These are phyloP conservation scores for Noctuana brunneofusca DNA, from an alignment of 2,888 invertebrate genomes.

Conservation along the genomic window DNA sequence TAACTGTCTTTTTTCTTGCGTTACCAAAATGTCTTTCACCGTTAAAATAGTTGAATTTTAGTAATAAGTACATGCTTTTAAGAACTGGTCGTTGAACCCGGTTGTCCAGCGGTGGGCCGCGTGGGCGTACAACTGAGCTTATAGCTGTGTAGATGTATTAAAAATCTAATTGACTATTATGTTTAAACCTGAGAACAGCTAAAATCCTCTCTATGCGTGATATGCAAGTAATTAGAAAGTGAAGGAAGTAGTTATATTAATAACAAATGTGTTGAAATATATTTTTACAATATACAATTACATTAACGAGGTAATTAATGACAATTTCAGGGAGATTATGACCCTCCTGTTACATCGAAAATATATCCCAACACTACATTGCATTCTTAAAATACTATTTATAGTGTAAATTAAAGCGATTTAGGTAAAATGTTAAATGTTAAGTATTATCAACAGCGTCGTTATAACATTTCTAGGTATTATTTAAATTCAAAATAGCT, in stretches of 20 bases:
- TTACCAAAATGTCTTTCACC: constrained; percentile 21
- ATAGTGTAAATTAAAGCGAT: constrained; percentile 67
- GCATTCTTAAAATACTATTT: constrained; percentile 58
- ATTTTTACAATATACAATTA: constrained; percentile 45
- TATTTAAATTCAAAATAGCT: constrained; percentile 50
- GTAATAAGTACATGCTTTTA: constrained; percentile 32
- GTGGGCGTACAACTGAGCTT: constrained; percentile 27
- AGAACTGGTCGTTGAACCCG: constrained; percentile 14
- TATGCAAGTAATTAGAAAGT: constrained; percentile 70
- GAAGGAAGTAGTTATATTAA: constrained; percentile 61
- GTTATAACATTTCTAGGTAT: constrained; percentile 50
- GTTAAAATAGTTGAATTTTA: constrained; percentile 25
- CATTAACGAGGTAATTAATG: constrained; percentile 35
- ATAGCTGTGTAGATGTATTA: constrained; percentile 52
- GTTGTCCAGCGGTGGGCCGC: constrained; percentile 17
- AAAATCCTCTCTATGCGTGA: constrained; percentile 63
- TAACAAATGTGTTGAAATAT: constrained; percentile 60
- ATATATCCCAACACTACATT: constrained; percentile 66
- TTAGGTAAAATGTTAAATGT: constrained; percentile 47
- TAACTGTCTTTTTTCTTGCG: background rate
- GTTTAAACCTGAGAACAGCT: constrained; percentile 54
- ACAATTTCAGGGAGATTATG: constrained; percentile 38
- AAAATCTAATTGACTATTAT: constrained; percentile 66
- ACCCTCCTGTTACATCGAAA: constrained; percentile 43
- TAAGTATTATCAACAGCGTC: constrained; percentile 49